phyloP scores from a whole-genome alignment of 2,113 vertebrate species.

The cat (Felis catus) region DNA sequence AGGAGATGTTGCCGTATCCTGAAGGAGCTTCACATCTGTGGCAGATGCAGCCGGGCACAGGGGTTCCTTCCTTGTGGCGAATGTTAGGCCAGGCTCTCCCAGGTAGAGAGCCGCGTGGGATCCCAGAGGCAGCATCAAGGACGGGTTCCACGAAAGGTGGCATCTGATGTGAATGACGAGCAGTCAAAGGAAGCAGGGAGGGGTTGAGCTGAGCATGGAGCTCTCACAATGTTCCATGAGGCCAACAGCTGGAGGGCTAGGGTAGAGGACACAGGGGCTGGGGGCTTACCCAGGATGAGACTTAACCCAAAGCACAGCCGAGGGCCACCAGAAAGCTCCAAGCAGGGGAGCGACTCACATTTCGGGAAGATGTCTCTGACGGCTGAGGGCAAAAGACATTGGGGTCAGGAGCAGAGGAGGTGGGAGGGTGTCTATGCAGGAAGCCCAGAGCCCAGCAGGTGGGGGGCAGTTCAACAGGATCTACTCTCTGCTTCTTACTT shows the following conservation, averaged over 20 bases:
- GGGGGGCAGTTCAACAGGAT: background rate
- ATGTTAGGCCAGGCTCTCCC: background rate
- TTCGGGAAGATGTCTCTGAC: background rate
- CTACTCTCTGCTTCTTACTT: background rate
- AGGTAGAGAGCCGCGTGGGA: background rate
- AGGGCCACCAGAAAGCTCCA: background rate
- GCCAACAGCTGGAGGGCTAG: background rate
- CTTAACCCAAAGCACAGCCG: background rate
- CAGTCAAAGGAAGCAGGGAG: background rate
- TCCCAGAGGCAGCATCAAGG: background rate
- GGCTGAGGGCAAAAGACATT: background rate
- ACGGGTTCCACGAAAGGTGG: background rate
- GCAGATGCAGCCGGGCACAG: background rate
- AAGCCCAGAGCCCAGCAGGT: background rate
- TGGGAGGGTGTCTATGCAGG: background rate
- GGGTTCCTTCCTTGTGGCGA: accelerated
- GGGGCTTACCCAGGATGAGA: background rate
- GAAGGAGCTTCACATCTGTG: background rate
- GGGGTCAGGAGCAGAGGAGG: background rate
- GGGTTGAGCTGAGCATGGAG: background rate
- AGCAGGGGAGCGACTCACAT: background rate
- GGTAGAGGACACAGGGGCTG: background rate
- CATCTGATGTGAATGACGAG: background rate
- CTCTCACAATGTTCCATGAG: background rate
- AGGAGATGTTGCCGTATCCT: background rate